A percentile compares a stretch with the other conserved stretches of the same genome.
Conservation (phyloP, 2,888 invertebrate genomes). For the Eupithecia subfuscata region DNA sequence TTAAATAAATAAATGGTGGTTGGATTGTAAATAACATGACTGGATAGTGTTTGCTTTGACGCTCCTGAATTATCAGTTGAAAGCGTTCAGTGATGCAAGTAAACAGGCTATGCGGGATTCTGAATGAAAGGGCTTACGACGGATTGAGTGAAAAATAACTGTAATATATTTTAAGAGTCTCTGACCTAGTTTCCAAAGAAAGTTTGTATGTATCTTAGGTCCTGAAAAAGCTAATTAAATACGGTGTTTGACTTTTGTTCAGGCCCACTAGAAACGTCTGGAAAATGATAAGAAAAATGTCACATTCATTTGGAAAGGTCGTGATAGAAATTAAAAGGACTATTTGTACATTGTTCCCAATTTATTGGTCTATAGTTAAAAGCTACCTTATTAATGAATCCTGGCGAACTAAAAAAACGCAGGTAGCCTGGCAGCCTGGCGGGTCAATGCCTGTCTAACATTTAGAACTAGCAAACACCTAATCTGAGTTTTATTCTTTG, state of each 20-base stretch:
- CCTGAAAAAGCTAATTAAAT: background rate
- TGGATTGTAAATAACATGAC: slow-evolving; percentile 73
- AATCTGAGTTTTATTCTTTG: slow-evolving; percentile 30
- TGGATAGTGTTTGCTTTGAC: slow-evolving; percentile 65
- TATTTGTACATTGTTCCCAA: background rate
- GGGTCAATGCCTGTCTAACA: slow-evolving; percentile 24
- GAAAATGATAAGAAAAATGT: background rate
- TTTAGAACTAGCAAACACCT: slow-evolving; percentile 17
- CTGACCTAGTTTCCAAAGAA: background rate
- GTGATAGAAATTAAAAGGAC: background rate
- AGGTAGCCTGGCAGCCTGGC: slow-evolving; percentile 8
- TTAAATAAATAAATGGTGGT: slow-evolving; percentile 39
- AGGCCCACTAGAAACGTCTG: background rate
- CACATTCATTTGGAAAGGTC: background rate
- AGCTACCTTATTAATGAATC: background rate
- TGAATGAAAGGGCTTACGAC: slow-evolving; percentile 35
- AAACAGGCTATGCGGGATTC: slow-evolving; percentile 47
- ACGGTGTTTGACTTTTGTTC: background rate
- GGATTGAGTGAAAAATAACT: background rate
- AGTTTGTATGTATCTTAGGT: background rate
- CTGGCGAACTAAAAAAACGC: background rate
- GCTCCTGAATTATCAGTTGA: slow-evolving; percentile 61
- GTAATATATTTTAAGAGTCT: background rate
- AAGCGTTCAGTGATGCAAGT: slow-evolving; percentile 74
- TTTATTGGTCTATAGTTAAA: background rate